phyloP scores from a whole-genome alignment of 2,113 vertebrate genomes.

The Dendrocopos noguchii region DNA sequence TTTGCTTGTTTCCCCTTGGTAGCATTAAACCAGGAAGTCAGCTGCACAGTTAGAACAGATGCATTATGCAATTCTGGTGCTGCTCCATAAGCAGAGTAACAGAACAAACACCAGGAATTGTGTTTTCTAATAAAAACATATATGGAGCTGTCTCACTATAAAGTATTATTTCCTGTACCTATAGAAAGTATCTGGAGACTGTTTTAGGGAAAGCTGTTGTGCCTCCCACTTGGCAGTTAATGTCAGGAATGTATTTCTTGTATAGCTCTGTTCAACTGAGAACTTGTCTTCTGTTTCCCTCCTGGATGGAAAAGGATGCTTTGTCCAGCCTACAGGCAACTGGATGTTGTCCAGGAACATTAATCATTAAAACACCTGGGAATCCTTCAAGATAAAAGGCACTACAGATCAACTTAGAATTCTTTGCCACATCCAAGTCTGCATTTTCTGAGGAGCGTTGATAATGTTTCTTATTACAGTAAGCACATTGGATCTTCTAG shows the following conservation, averaged over 20 bases:
- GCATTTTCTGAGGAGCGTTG: constrained; percentile 24
- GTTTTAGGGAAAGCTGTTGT: constrained; percentile 5
- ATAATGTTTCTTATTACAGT: constrained; percentile 8
- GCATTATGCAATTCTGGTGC: not conserved
- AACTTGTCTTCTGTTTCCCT: not conserved
- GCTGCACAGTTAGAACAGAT: not conserved
- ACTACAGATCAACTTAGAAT: not conserved
- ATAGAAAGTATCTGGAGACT: not conserved
- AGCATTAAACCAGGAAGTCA: not conserved
- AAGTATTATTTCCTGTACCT: not conserved
- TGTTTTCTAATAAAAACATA: constrained; percentile 26
- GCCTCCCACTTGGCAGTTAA: not conserved
- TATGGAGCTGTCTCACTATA: not conserved
- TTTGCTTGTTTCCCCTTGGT: not conserved
- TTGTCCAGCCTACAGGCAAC: not conserved
- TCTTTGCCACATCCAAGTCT: not conserved
- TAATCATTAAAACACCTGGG: not conserved
- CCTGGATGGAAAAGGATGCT: not conserved
- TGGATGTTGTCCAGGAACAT: not conserved
- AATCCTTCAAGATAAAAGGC: not conserved
- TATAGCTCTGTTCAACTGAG: not conserved
- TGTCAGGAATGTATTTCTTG: not conserved
- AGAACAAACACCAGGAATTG: not conserved
- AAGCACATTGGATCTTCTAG: constrained; percentile 1
- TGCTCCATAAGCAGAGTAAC: not conserved